Evolutionary conservation across 2,888 invertebrate species (phyloP), one percentile per base, ranked within the genome.

Genomic region (Schizaphis graminum): DNA sequence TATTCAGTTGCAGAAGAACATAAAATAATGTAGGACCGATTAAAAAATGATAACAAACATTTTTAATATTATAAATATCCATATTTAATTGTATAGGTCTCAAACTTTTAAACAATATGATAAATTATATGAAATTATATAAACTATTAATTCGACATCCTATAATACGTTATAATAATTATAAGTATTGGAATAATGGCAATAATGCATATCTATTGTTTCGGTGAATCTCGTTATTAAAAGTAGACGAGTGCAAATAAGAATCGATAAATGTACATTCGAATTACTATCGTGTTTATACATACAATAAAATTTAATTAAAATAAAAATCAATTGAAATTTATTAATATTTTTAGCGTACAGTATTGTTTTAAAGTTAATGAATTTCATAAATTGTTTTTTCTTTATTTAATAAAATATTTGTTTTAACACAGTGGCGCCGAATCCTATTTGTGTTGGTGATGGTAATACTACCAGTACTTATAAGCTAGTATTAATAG

Each of bases 361-460:
- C 5, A 89, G n/a, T 67, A 53, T 49, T 49, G 7, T n/a, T 49
- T 67, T 53, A 26, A 77, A 77, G 16, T 41, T 35, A 84, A 84
- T 77, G 13, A 47, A 77, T 84, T 53, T 41, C 8, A 53, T 53
- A 11, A 91, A 91, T 91, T 91, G 91, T 84, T 91, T 77, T 91
- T 91, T 84, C 53, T 84, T 84, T 53, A 91, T 91, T 84, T 16
- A 91, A 91, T 84, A 84, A 91, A 91, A 53, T 91, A 91, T 91
- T 53, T 21, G 10, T 91, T 84, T 41, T 16, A 77, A 77, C 49
- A 35, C 77, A 77, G 35, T 35, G 35, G 35, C 21, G 7, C 67
- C 67, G n/a, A 67, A 67, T 21, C n/a, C n/a, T 35, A 35, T 67
- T 67, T n/a, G n/a, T n/a, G n/a, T n/a, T 13, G n/a, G 13, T 67